A percentile compares a stretch with the other conserved stretches of the same genome.
These are phyloP conservation scores for Silurus aristotelis DNA, from an alignment of 2,797 vertebrate genomes.

Conservation along the genomic window DNA sequence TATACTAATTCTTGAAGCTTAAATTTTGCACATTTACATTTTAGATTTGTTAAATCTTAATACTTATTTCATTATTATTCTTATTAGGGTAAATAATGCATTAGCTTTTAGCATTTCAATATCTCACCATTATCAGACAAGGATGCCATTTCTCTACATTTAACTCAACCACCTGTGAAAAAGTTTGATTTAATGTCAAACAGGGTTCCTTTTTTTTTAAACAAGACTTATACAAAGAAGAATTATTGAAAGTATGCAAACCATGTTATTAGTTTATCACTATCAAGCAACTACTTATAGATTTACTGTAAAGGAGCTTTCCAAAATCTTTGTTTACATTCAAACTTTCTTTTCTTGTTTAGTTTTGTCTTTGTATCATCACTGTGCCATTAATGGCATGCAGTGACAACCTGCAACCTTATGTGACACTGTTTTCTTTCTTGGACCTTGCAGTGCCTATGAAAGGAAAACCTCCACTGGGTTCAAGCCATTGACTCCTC, in stretches of 20 bases:
- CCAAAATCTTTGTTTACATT: background rate
- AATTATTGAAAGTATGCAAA: background rate
- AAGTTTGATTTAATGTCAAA: background rate
- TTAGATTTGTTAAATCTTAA: no score
- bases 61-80: background rate
- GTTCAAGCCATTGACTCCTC: conserved; percentile 95
- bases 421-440: background rate
- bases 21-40: background rate
- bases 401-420: background rate
- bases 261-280: background rate
- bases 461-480: conserved; percentile 87
- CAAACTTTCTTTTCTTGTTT: background rate
- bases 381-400: conserved; percentile 8
- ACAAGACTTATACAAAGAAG: background rate
- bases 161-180: no score
- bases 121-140: background rate
- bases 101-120: background rate
- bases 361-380: background rate
- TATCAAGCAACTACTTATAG: background rate
- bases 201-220: background rate
- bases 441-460: conserved; percentile 84
- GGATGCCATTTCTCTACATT: background rate
- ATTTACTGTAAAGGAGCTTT: background rate
- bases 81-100: background rate
- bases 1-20: no score